A percentile compares a stretch with the other conserved stretches of the same genome.
phyloP scores from a whole-genome alignment of 2,888 invertebrate genomes.

The Epirrhoe tristata region DNA sequence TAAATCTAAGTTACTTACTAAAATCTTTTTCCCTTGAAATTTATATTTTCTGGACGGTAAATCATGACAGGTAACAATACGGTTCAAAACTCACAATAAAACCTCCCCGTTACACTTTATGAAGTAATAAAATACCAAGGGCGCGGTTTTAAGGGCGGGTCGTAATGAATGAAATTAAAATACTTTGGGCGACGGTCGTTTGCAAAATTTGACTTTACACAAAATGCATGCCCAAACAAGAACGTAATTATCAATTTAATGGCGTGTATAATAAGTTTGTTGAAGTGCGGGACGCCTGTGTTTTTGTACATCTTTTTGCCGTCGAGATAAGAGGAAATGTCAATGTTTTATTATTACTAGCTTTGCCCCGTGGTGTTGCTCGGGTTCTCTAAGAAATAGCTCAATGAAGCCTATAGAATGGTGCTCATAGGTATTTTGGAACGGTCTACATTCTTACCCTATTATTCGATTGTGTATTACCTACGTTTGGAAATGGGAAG shows the following conservation, averaged over 20 bases:
- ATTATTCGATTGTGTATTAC: slow-evolving; percentile 27
- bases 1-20: neutral
- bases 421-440: neutral
- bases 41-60: slow-evolving; percentile 25
- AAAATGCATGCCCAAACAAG: slow-evolving; percentile 31
- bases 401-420: neutral
- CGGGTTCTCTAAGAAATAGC: neutral
- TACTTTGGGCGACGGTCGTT: slow-evolving; percentile 31
- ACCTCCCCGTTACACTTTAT: slow-evolving; percentile 39
- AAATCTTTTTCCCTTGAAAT: slow-evolving; percentile 10
- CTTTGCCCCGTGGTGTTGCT: neutral
- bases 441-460: slow-evolving; percentile 19
- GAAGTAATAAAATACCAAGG: slow-evolving; percentile 37
- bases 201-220: slow-evolving; percentile 27
- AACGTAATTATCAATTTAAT: slow-evolving; percentile 26
- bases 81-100: slow-evolving; percentile 39
- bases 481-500: slow-evolving; percentile 25
- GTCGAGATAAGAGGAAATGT: neutral
- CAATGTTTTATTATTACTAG: neutral
- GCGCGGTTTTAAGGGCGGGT: slow-evolving; percentile 34
- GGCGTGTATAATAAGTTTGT: slow-evolving; percentile 14
- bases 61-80: slow-evolving; percentile 39
- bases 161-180: slow-evolving; percentile 41
- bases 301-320: neutral
- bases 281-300: neutral